Base-by-base conservation (phyloP, 2,113 vertebrate genomes). In the Tachycineta bicolor region DNA sequence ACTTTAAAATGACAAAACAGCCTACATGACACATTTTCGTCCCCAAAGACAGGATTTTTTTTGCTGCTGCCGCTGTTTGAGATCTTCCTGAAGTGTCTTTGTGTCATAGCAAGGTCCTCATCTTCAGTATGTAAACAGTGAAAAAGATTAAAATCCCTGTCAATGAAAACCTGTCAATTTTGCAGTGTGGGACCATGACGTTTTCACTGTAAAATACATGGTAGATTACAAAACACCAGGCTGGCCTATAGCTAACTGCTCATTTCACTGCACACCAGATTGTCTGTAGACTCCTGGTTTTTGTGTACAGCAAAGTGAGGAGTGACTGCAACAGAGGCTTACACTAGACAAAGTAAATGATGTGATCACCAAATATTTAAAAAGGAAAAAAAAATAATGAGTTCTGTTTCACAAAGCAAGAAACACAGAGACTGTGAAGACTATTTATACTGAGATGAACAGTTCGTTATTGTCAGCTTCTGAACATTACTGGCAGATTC, bases 131-230 rank as follows among this genome's bases (percentile, higher is more conserved):
- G 64, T 75, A 94, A 94, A 93, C 47, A 74, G 47, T 14, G 8
- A n/a, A 74, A 93, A 83, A 94, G 44, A 86, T 78, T 7, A 92
- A 92, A 90, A 81, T 74, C 69, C 68, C 41, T 93, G 46, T 83
- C 71, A 70, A 1, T 87, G 29, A 59, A 94, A 83, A 83, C 23
- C 58, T 14, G 1, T 65, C 83, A 65, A 21, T 92, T 94, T 89
- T 83, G 22, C 7, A 6, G 34, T 52, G 69, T 71, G 78, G 78
- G 74, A 26, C 64, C 23, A 43, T 46, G 29, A 71, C 84, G 59
- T 24, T 95, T 94, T 78, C 49, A 58, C 7, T 44, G 26, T 67
- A 56, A 83, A 90, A 73, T 59, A 75, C 14, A 16, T 20, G 26
- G 67, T 52, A 89, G 76, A 83, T 83, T 53, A 89, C 65, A 86